Evolutionary conservation across 30 jellyfish, hydroid and myxozoan species (phyloP).

Genomic region (Aurelia sp.): DNA sequence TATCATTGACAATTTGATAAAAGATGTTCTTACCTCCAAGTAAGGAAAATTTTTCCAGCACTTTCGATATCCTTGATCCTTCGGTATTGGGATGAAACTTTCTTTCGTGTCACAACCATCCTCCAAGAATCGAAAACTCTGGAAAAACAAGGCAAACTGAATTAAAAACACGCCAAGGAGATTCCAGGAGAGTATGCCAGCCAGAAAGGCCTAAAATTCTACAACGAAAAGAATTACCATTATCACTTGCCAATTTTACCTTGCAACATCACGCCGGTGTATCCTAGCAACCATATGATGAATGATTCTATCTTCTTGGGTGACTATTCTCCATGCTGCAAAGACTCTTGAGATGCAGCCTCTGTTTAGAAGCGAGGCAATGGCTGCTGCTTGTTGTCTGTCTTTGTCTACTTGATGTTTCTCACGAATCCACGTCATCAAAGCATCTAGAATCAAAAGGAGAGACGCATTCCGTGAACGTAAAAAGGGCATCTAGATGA

Average conservation of each 20-base stretch:
- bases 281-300: constrained; percentile 58
- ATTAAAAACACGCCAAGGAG: not conserved
- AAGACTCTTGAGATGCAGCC: constrained; percentile 57
- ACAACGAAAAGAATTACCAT: too few relatives aligned
- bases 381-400: constrained; percentile 29
- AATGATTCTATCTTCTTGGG: constrained; percentile 60
- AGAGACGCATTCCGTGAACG: not conserved
- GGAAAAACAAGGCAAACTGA: not conserved
- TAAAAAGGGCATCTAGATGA: too few relatives aligned
- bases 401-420: constrained; percentile 32
- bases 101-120: constrained; percentile 46
- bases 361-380: constrained; percentile 45
- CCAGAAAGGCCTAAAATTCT: too few relatives aligned
- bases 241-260: constrained; percentile 5
- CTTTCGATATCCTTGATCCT: constrained; percentile 37
- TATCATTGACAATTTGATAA: too few relatives aligned
- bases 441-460: not conserved
- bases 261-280: constrained; percentile 53
- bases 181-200: too few relatives aligned
- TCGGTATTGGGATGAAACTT: constrained; percentile 45
- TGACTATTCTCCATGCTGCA: constrained; percentile 73
- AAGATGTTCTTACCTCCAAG: constrained; percentile 37
- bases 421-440: constrained; percentile 51
- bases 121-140: constrained; percentile 72
- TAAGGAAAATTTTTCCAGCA: not conserved